phyloP scores from a whole-genome alignment of 2,888 invertebrate genomes.

The Drosophila rubida region DNA sequence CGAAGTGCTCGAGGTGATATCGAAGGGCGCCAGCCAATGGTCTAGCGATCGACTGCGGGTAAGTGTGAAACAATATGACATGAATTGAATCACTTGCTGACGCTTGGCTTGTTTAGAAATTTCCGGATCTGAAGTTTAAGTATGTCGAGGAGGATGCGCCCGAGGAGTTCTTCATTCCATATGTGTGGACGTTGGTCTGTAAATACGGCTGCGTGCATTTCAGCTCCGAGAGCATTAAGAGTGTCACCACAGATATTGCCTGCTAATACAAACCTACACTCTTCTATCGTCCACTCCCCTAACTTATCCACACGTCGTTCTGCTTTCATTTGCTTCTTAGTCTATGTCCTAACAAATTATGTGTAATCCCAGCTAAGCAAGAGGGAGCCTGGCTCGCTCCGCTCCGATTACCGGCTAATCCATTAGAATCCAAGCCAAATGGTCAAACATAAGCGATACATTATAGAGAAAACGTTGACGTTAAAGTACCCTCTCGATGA shows the following conservation, averaged over 20 bases:
- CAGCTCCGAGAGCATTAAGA: slow-evolving; percentile 84
- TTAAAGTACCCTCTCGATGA: slow-evolving; percentile 35
- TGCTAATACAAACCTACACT: slow-evolving; percentile 81
- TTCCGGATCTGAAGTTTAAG: slow-evolving; percentile 98
- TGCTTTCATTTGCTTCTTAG: slow-evolving; percentile 44
- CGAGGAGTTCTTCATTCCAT: slow-evolving; percentile 99
- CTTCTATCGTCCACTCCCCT: slow-evolving; percentile 6
- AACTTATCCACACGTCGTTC: slow-evolving; percentile 23
- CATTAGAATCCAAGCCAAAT: slow-evolving; percentile 62
- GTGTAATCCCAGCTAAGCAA: slow-evolving; percentile 19
- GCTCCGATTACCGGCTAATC: slow-evolving; percentile 14
- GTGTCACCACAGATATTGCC: slow-evolving; percentile 83
- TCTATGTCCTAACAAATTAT: slow-evolving; percentile 20
- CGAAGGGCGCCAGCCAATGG: slow-evolving; percentile 96
- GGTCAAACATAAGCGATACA: slow-evolving; percentile 27
- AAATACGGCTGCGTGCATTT: slow-evolving; percentile 86
- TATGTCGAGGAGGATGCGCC: slow-evolving; percentile 99
- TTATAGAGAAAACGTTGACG: slow-evolving; percentile 55
- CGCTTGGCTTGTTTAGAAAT: slow-evolving; percentile 89
- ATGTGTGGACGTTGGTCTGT: slow-evolving; percentile 97
- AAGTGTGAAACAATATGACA: slow-evolving; percentile 57
- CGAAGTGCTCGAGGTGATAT: slow-evolving; percentile 94
- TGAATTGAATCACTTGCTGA: neutral
- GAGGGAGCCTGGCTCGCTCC: slow-evolving; percentile 30
- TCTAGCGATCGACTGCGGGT: slow-evolving; percentile 97